Conservation (phyloP, 1,140 invertebrate genomes). For the Penaeus chinensis region DNA sequence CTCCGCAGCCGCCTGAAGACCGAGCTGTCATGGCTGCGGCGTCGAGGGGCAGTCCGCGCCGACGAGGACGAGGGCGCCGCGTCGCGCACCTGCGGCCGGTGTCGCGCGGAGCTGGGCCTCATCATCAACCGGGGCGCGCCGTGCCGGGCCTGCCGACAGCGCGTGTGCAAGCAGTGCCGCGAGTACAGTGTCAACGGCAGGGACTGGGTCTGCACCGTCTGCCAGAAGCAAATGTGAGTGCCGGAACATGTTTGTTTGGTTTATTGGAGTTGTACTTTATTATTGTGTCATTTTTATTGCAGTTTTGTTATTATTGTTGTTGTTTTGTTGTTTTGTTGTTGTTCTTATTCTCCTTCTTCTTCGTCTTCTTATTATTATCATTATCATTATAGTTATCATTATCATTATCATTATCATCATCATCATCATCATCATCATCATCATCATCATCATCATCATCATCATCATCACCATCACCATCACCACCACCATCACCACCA, state of each 20-base stretch:
- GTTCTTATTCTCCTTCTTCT: too few species aligned
- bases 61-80: conserved; percentile 47
- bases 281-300: not conserved
- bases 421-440: too few species aligned
- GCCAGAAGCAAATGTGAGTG: conserved; percentile 82
- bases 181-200: conserved; percentile 73
- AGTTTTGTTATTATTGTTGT: not conserved
- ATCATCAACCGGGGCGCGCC: conserved; percentile 81
- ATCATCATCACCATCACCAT: too few species aligned
- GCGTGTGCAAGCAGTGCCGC: conserved; percentile 81
- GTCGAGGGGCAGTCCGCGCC: conserved; percentile 70
- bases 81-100: conserved; percentile 76
- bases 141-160: conserved; percentile 77
- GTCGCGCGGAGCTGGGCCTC: conserved; percentile 77
- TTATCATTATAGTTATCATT: too few species aligned
- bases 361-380: too few species aligned
- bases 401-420: too few species aligned
- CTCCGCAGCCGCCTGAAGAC: conserved; percentile 75
- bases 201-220: conserved; percentile 81
- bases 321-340: too few species aligned
- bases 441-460: too few species aligned
- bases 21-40: conserved; percentile 74
- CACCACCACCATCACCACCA: too few species aligned
- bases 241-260: not conserved
- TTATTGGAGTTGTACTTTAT: not conserved